Conservation (phyloP, 2,113 vertebrate species). For the Odontophorus gujanensis region DNA sequence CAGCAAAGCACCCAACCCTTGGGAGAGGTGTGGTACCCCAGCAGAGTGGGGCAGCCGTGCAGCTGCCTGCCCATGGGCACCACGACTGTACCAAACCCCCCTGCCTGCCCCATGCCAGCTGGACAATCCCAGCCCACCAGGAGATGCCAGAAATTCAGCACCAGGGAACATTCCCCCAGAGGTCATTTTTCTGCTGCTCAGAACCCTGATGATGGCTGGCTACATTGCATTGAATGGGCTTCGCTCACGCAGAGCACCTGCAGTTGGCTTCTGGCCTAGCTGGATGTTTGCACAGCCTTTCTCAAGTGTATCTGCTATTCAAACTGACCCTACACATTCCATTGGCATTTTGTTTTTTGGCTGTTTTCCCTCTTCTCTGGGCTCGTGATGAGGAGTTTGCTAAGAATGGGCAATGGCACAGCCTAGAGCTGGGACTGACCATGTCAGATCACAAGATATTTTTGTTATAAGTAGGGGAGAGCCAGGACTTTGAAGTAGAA, state of each 20-base stretch:
- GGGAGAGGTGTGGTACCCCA: neutral
- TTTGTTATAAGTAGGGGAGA: neutral
- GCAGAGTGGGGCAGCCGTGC: neutral
- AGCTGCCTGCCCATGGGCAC: accelerated
- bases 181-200: neutral
- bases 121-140: neutral
- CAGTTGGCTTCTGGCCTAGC: neutral
- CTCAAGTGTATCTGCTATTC: neutral
- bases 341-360: neutral
- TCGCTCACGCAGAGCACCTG: neutral
- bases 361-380: neutral
- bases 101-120: neutral
- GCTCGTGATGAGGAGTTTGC: neutral
- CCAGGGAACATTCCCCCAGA: neutral
- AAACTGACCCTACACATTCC: neutral
- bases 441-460: neutral
- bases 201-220: neutral
- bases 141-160: neutral
- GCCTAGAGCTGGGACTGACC: neutral
- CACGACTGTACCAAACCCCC: accelerated
- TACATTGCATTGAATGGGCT: accelerated
- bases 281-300: neutral
- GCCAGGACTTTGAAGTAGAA: neutral
- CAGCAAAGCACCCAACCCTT: neutral
- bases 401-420: neutral